Conservation (phyloP, 30 jellyfish, hydroid and myxozoan genomes). For the Hydractinia symbiolongicarpus region DNA sequence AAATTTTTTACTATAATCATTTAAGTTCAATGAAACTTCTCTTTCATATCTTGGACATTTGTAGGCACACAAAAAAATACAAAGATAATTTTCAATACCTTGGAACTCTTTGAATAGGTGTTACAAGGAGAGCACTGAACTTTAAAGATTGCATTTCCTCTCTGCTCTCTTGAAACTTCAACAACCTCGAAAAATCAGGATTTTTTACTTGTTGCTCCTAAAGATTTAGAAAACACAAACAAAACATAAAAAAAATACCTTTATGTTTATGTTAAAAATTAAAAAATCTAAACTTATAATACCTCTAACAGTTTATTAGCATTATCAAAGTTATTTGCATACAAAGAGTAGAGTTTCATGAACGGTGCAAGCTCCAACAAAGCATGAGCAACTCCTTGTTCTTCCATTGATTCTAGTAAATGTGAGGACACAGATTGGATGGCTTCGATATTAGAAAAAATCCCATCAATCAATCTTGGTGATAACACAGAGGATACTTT, state of each 20-base stretch:
- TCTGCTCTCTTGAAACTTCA: slow-evolving; percentile 67
- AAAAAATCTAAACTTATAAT: not conserved
- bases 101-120: slow-evolving; percentile 95
- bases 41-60: too few relatives aligned
- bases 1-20: too few relatives aligned
- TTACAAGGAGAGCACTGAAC: slow-evolving; percentile 70
- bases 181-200: slow-evolving; percentile 63
- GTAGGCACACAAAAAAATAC: too few relatives aligned
- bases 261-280: not conserved
- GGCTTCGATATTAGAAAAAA: slow-evolving; percentile 83
- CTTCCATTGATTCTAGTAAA: slow-evolving; percentile 66
- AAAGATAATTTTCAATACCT: slow-evolving; percentile 35
- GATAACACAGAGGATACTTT: slow-evolving; percentile 57
- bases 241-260: not conserved
- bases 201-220: slow-evolving; percentile 70
- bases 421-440: slow-evolving; percentile 57
- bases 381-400: slow-evolving; percentile 71
- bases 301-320: slow-evolving; percentile 80
- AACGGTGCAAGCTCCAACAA: slow-evolving; percentile 72
- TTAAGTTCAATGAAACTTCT: too few relatives aligned
- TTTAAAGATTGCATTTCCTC: slow-evolving; percentile 84
- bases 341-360: slow-evolving; percentile 76
- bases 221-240: not conserved
- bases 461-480: slow-evolving; percentile 54
- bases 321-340: slow-evolving; percentile 77